Evolutionary conservation across 2,797 vertebrate genomes (phyloP), one percentile per base, ranked within the genome.

Genomic region (Sylvia borin): DNA sequence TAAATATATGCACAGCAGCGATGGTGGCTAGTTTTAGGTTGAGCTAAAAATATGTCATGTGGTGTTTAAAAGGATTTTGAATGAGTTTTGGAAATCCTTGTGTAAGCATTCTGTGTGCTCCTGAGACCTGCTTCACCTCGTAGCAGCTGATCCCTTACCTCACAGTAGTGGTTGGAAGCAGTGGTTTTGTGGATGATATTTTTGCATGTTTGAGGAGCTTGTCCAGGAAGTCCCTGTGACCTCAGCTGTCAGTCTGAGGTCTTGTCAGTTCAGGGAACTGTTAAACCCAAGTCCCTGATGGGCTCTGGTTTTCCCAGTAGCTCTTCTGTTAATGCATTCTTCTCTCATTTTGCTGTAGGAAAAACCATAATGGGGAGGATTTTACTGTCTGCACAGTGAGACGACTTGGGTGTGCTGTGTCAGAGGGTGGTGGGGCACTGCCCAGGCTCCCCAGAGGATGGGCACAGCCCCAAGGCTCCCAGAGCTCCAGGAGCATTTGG

Each of bases 21-120:
- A 36, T 5, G 55, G 68, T 12, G 53, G 26, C 85, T 97, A 79
- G 93, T 94, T 96, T 95, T 95, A 92, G 83, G 15, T 18, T 55
- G 21, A 68, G 71, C 95, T 95, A 92, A 93, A 96, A 96, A 94
- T 95, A 86, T 0, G 5, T 58, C 8, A 3, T 3, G 8, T 85
- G 77, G 67, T 60, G 21, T 66, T 91, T 53, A 78, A 77, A 66
- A 57, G 84, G 89, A 58, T 90, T 92, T 80, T 82, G 81, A 85
- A 51, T 47, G 71, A 40, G 78, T 24, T 85, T 85, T 90, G 67
- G 91, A 74, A 87, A 85, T 71, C 85, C 61, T 50, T 36, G 84
- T 51, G 47, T 67, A 62, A 88, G 85, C 47, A 3, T 48, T 67
- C 36, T 43, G 11, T 40, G 62, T 60, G 79, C 32, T 32, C 73